phyloP scores from a whole-genome alignment of 1,140 invertebrate species.

The Cydia splendana region DNA sequence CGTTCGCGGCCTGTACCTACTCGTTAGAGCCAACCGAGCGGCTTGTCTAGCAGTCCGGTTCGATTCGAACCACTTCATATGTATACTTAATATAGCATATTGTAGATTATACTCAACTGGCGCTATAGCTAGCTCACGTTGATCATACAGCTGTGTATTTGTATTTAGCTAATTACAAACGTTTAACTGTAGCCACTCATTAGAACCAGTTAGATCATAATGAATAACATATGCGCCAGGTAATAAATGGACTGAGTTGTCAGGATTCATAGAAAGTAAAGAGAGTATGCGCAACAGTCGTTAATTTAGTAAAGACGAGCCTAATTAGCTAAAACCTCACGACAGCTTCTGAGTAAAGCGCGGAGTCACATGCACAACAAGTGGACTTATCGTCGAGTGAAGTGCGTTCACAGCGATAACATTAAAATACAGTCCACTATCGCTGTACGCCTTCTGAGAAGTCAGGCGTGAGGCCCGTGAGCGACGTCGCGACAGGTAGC shows the following conservation, averaged over 20 bases:
- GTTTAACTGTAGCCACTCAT: background rate
- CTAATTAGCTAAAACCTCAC: conserved; percentile 58
- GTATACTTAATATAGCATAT: background rate
- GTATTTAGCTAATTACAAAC: conserved; percentile 35
- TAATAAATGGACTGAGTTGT: background rate
- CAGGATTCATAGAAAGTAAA: conserved; percentile 14
- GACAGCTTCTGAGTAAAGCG: conserved; percentile 57
- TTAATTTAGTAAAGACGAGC: conserved; percentile 5
- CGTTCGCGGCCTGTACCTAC: conserved; percentile 41
- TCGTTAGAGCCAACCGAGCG: conserved; percentile 27
- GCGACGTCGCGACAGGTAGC: conserved; percentile 65
- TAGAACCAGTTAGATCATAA: background rate
- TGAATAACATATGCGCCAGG: background rate
- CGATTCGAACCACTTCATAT: conserved; percentile 14
- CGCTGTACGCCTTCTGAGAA: conserved; percentile 71
- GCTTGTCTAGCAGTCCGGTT: conserved; percentile 21
- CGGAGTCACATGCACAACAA: conserved; percentile 58
- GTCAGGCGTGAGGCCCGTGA: conserved; percentile 41
- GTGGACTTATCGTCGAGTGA: conserved; percentile 62
- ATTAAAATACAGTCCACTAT: conserved; percentile 66
- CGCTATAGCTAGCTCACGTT: background rate
- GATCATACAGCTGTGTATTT: conserved; percentile 17
- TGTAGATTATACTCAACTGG: background rate
- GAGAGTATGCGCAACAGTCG: conserved; percentile 10
- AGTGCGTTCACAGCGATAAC: conserved; percentile 73